Base-by-base conservation (phyloP, 1,140 invertebrate genomes). In the Steinernema feltiae region DNA sequence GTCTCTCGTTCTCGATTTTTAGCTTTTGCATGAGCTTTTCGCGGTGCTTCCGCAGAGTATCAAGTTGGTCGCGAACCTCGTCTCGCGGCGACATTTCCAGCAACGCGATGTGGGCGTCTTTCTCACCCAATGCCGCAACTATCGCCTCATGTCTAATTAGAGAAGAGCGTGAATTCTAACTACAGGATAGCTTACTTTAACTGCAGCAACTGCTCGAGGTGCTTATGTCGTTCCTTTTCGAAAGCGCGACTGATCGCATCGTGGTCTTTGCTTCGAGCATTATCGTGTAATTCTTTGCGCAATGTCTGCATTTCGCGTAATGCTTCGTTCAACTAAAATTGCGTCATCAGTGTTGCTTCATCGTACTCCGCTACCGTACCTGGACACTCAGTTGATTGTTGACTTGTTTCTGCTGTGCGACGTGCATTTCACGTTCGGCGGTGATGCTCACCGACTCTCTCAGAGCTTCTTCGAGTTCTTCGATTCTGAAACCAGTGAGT, bases 71-170 rank as follows among this genome's bases (percentile, higher is more conserved):
- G 75, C 85, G 87, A 30, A 88, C 90, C 85, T 90, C 89, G 77
- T 90, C 89, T 75, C 85, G 87, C 63, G 90, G 89, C 32, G 91
- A 91, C 86, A 93, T 90, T 87, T 94, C 92, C 63, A 94, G 84
- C 75, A 93, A 87, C 0, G 92, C 93, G 79, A 94, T 89, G 85
- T 93, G 92, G 21, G 92, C 91, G 87, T 94, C 93, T 85, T 93
- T 94, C 83, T 94, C 93, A 84, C 91, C 92, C 48, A 94, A 91
- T 0, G 92, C 91, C 69, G 91, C 90, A 87, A 92, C 90, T 32
- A 94, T 86, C 73, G 92, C 91, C 88, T 94, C 92, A 87, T 92
- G 91, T 84, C 92, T 93, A 83, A n/a, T n/a, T 18, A 88, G 84
- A 24, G 79, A 71, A 63, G 53, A 29, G 74, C 32, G 71, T 70